Percentiles rank a stretch among this genome's conserved stretches.
Conservation (phyloP, 2,888 invertebrate genomes). For the Eristalis pertinax region DNA sequence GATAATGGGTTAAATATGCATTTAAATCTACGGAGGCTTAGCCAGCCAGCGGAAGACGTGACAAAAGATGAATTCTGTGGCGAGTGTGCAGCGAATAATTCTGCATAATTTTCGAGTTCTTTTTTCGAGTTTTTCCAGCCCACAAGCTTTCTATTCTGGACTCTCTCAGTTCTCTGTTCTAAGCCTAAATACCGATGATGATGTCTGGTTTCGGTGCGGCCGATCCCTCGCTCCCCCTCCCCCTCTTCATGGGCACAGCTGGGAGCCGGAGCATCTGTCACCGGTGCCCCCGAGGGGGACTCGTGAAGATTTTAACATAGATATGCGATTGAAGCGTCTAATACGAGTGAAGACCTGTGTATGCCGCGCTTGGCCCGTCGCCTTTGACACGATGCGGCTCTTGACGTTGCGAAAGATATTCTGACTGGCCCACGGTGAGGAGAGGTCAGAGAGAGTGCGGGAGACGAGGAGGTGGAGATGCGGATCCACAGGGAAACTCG, state of each 20-base stretch:
- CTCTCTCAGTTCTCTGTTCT: conserved; percentile 12
- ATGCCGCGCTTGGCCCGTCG: conserved; percentile 17
- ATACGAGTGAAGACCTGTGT: conserved; percentile 58
- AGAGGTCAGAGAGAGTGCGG: neutral
- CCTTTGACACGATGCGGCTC: conserved; percentile 5
- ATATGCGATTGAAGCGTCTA: conserved; percentile 64
- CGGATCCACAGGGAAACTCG: neutral
- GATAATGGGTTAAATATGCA: conserved; percentile 69
- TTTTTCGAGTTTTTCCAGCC: conserved; percentile 34
- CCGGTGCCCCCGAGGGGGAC: neutral
- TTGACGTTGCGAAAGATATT: conserved; percentile 23
- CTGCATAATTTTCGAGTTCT: conserved; percentile 67
- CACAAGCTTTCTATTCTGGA: conserved; percentile 21
- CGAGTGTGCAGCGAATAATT: conserved; percentile 69
- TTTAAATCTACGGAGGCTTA: conserved; percentile 48
- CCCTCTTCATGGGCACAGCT: conserved; percentile 60
- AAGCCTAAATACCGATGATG: conserved; percentile 51
- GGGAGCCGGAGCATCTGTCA: conserved; percentile 36
- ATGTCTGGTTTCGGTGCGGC: conserved; percentile 4
- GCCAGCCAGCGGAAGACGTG: conserved; percentile 55
- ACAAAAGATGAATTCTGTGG: conserved; percentile 65
- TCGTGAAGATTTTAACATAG: conserved; percentile 71
- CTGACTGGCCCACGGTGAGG: too few relatives aligned
- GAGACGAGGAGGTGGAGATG: neutral
- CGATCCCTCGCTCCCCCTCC: too few relatives aligned